Percentiles rank a stretch among this genome's conserved stretches.
phyloP scores from a whole-genome alignment of 2,113 vertebrate species.

The Pedetes capensis region DNA sequence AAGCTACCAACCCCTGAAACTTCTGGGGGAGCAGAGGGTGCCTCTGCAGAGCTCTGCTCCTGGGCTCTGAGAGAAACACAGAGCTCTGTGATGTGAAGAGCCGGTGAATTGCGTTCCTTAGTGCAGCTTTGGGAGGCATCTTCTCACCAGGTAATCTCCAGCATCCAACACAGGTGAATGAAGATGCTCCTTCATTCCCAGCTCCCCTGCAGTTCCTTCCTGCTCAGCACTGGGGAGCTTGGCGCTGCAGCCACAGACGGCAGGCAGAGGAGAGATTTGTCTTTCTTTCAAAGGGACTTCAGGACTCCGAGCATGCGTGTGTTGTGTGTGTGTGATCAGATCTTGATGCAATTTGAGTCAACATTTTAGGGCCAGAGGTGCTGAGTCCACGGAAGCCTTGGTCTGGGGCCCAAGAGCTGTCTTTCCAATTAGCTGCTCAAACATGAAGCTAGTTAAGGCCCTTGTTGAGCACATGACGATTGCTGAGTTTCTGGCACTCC shows the following conservation, averaged over 20 bases:
- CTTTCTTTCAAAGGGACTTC: not conserved
- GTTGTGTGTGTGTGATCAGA: accelerated
- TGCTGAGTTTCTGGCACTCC: constrained; percentile 41
- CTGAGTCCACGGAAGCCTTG: accelerated
- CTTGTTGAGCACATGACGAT: not conserved
- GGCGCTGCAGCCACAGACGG: not conserved
- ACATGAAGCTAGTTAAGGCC: not conserved
- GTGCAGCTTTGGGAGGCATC: not conserved
- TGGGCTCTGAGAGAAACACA: too few relatives aligned
- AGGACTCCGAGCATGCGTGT: not conserved
- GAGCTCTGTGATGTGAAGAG: too few relatives aligned
- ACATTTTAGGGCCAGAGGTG: not conserved
- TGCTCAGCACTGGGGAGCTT: not conserved
- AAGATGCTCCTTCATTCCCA: not conserved
- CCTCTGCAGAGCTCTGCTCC: too few relatives aligned
- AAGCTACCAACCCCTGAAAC: not conserved
- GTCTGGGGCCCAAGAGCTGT: not conserved
- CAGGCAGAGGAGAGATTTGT: not conserved
- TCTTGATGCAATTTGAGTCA: not conserved
- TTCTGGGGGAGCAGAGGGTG: not conserved
- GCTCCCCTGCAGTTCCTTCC: not conserved
- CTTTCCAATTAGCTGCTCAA: not conserved
- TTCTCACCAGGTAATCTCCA: not conserved
- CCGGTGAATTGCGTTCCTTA: not conserved
- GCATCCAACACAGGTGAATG: not conserved